These are phyloP conservation scores for Scaptomyza flava DNA, from an alignment of 2,888 invertebrate genomes.

Conservation along the genomic window DNA sequence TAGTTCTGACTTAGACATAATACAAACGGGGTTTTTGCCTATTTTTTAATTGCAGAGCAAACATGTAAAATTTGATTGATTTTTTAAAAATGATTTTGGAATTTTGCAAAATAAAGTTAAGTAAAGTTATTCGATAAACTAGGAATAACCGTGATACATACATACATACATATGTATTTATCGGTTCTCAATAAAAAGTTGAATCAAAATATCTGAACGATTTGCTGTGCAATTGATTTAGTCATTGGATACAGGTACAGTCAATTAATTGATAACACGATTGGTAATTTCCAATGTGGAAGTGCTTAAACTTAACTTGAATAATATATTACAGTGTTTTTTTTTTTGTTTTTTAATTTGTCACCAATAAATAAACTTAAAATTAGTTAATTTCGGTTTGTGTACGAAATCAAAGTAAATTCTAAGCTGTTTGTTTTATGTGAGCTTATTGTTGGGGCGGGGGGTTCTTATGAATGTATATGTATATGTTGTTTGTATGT, in stretches of 20 bases:
- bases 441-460: no score
- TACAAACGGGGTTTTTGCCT: constrained; percentile 9
- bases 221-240: constrained; percentile 17
- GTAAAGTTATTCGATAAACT: no score
- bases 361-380: constrained; percentile 64
- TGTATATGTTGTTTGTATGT: constrained; percentile 31
- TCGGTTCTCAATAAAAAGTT: no score
- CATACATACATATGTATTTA: no score
- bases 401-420: constrained; percentile 43
- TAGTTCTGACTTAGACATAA: constrained; percentile 24
- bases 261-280: constrained; percentile 13
- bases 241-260: constrained; percentile 15
- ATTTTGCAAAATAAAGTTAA: background rate
- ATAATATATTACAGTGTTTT: constrained; percentile 30
- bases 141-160: no score
- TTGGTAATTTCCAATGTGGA: constrained; percentile 33
- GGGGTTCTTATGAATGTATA: constrained; percentile 10
- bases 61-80: background rate
- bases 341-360: background rate
- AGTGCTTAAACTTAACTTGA: constrained; percentile 45
- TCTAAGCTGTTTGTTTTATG: constrained; percentile 38
- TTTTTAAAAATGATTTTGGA: background rate
- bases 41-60: constrained; percentile 28
- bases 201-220: no score
- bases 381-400: constrained; percentile 61